Evolutionary conservation across 1,140 invertebrate species (phyloP).

Genomic region (Drosophila pseudoobscura): DNA sequence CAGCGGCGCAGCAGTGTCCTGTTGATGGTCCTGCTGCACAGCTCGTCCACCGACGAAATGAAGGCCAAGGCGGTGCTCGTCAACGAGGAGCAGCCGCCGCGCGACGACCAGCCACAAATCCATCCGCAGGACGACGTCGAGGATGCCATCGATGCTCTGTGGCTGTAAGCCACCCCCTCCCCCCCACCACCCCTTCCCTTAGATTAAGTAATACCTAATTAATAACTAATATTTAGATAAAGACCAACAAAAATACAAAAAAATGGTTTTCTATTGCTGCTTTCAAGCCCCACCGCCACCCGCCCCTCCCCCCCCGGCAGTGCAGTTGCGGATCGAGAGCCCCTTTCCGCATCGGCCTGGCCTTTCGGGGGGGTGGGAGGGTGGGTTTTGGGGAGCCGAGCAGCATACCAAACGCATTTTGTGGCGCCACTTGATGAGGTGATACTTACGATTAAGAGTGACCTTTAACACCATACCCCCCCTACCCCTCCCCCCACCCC

Average conservation of each 20-base stretch:
- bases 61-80: slow-evolving; percentile 71
- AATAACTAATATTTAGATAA: slow-evolving; percentile 33
- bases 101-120: slow-evolving; percentile 32
- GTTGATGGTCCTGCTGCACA: slow-evolving; percentile 66
- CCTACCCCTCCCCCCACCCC: no score
- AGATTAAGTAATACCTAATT: slow-evolving; percentile 27
- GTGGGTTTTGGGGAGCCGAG: slow-evolving; percentile 2
- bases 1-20: slow-evolving; percentile 62
- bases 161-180: slow-evolving; percentile 39
- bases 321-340: slow-evolving; percentile 24
- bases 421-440: slow-evolving; percentile 51
- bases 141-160: slow-evolving; percentile 68
- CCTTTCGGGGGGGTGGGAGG: not conserved
- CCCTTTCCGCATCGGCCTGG: slow-evolving; percentile 25
- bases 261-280: slow-evolving; percentile 35
- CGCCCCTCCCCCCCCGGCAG: not conserved
- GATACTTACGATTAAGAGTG: slow-evolving; percentile 61
- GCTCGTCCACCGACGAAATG: slow-evolving; percentile 44
- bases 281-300: slow-evolving; percentile 7
- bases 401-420: slow-evolving; percentile 36
- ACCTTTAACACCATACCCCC: no score
- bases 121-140: slow-evolving; percentile 53
- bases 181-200: no score
- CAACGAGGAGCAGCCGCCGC: slow-evolving; percentile 56
- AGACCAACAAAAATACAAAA: slow-evolving; percentile 28